A percentile compares a stretch with the other conserved stretches of the same genome.
These are phyloP conservation scores for Caenorhabditis doughertyi DNA, from an alignment of 2,888 invertebrate species.

Conservation along the genomic window DNA sequence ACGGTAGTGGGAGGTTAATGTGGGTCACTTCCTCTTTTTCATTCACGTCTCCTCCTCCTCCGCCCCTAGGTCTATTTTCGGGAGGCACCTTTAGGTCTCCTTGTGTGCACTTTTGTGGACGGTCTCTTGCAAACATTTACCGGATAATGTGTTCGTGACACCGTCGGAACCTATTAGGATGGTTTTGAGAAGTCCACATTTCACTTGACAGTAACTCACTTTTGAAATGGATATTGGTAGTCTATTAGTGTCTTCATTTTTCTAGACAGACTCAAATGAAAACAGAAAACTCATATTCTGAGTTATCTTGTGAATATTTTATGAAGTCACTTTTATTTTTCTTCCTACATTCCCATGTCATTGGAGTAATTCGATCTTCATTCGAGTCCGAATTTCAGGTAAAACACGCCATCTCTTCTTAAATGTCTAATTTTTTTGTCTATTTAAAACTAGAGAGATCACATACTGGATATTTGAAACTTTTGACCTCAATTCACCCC, in stretches of 20 bases:
- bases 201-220: neutral
- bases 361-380: neutral
- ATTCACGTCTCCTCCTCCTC: conserved; percentile 24
- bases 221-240: neutral
- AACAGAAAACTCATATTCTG: neutral
- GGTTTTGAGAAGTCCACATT: neutral
- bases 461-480: conserved; percentile 30
- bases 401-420: conserved; percentile 19
- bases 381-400: neutral
- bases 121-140: conserved; percentile 50
- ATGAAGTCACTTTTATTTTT: conserved; percentile 24
- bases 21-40: conserved; percentile 59
- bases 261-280: neutral
- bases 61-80: conserved; percentile 38
- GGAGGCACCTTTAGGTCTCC: conserved; percentile 37
- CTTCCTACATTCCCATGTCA: conserved; percentile 9
- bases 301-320: neutral
- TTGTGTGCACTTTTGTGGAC: conserved; percentile 56
- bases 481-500: conserved; percentile 24
- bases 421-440: conserved; percentile 37
- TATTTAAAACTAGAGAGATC: conserved; percentile 4
- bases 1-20: conserved; percentile 48
- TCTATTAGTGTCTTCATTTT: neutral
- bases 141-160: conserved; percentile 40
- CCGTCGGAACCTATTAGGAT: conserved; percentile 2